A percentile compares a stretch with the other conserved stretches of the same genome.
Conservation (phyloP, 2,113 vertebrate species). For the Lipophrys pholis region DNA sequence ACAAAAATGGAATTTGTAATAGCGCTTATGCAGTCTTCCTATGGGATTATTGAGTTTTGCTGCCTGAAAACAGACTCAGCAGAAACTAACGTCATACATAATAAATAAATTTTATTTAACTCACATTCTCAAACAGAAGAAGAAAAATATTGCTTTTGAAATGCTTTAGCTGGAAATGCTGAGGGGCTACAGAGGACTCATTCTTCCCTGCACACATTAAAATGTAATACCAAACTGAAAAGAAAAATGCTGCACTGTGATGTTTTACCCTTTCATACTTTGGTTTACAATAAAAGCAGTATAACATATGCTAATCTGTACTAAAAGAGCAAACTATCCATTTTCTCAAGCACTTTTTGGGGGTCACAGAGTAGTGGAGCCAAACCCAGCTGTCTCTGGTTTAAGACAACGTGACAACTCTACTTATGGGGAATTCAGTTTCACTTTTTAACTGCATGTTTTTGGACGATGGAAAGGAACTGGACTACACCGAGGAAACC, state of each 20-base stretch:
- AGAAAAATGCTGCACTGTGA: neutral
- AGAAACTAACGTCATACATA: conserved; percentile 2
- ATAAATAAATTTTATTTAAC: neutral
- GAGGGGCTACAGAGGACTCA: neutral
- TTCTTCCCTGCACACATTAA: neutral
- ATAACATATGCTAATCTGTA: neutral
- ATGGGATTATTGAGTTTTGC: conserved; percentile 5
- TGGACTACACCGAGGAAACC: too few relatives aligned
- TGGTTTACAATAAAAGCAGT: neutral
- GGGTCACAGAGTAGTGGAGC: neutral
- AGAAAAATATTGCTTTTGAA: neutral
- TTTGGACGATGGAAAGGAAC: too few relatives aligned
- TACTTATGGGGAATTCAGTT: too few relatives aligned
- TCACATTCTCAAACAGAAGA: neutral
- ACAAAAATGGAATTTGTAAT: conserved; percentile 19
- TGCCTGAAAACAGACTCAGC: neutral
- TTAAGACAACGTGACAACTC: too few relatives aligned
- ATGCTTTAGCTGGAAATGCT: neutral
- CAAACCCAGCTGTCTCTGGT: neutral
- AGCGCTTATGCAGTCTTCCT: neutral
- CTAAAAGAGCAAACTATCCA: neutral
- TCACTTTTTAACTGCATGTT: too few relatives aligned
- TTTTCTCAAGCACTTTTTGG: neutral
- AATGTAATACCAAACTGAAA: neutral
- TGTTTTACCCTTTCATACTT: too few relatives aligned